phyloP scores from a whole-genome alignment of 2,797 vertebrate genomes.

The Phylloscopus collybita region DNA sequence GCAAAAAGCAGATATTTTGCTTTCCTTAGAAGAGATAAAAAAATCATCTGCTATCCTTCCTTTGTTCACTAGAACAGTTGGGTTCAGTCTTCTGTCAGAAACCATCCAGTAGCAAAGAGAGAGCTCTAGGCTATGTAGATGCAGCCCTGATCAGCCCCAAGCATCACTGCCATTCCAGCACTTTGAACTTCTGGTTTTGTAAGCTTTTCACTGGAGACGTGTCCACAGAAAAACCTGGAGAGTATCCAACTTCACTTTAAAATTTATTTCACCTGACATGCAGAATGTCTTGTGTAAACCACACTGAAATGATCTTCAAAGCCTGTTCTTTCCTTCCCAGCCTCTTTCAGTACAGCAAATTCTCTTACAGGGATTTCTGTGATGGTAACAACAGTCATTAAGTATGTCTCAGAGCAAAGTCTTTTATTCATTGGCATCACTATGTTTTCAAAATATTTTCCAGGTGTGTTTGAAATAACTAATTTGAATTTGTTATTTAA shows the following conservation, averaged over 20 bases:
- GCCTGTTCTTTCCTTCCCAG: background rate
- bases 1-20: background rate
- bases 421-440: background rate
- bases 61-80: background rate
- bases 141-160: background rate
- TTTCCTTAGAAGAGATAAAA: background rate
- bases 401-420: background rate
- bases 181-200: background rate
- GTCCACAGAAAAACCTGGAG: background rate
- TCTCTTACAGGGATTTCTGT: background rate
- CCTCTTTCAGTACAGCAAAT: background rate
- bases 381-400: background rate
- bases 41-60: background rate
- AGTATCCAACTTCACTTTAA: background rate
- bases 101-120: background rate
- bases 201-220: background rate
- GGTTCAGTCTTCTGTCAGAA: background rate
- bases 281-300: background rate
- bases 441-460: background rate
- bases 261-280: background rate
- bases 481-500: background rate
- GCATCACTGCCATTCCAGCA: background rate
- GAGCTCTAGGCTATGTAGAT: background rate
- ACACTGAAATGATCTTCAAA: background rate
- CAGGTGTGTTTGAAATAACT: background rate